These are phyloP conservation scores for Trichomycterus rosablanca DNA, from an alignment of 2,113 vertebrate genomes.

Conservation along the genomic window DNA sequence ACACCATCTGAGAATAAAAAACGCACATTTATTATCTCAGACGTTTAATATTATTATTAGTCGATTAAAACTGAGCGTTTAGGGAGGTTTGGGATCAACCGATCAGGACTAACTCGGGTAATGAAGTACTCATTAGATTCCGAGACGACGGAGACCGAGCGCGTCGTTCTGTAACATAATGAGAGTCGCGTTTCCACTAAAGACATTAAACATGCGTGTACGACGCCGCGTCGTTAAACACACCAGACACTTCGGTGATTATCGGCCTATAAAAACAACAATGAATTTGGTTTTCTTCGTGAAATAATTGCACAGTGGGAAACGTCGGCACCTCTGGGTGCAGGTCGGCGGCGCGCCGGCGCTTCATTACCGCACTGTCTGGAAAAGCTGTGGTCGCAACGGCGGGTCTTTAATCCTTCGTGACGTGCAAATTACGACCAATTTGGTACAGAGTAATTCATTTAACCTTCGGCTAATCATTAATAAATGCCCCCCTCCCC, in stretches of 20 bases:
- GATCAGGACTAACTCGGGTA: no score
- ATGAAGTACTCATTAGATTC: no score
- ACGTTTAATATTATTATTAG: no score
- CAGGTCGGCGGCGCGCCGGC: not conserved
- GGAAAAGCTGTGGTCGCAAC: not conserved
- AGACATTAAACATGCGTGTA: no score
- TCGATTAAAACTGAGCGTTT: no score
- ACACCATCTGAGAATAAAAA: no score
- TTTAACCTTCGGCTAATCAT: conserved; percentile 23
- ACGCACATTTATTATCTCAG: no score
- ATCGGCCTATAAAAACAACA: not conserved
- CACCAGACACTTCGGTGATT: not conserved
- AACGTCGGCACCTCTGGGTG: not conserved
- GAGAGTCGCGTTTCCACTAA: no score
- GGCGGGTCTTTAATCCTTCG: not conserved
- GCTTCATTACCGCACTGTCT: conserved; percentile 13
- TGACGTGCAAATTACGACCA: conserved; percentile 24
- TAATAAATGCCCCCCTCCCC: not conserved
- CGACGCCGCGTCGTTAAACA: not conserved
- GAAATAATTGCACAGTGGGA: conserved; percentile 4
- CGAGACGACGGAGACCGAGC: no score
- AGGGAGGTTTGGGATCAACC: no score
- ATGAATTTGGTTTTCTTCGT: not conserved
- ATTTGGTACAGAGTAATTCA: conserved; percentile 1
- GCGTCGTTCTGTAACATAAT: no score